Evolutionary conservation across 2,888 invertebrate species (phyloP).

Genomic region (Lepidocyrtinus sp.): DNA sequence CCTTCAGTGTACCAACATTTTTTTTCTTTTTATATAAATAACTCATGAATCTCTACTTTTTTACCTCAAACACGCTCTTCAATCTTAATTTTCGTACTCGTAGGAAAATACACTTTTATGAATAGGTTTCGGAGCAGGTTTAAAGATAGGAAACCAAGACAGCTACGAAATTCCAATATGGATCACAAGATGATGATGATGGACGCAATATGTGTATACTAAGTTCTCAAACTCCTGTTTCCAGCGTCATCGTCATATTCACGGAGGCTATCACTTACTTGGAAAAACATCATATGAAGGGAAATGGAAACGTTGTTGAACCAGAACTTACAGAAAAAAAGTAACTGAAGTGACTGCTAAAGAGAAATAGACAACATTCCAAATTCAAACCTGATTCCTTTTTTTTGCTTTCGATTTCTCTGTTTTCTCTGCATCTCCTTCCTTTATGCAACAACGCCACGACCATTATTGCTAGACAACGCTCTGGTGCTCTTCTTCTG

Average conservation of each 20-base stretch:
- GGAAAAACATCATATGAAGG: not conserved
- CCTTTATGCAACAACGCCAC: not conserved
- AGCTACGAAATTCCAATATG: not conserved
- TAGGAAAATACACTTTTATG: too few relatives aligned
- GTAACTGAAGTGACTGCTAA: not conserved
- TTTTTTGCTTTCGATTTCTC: not conserved
- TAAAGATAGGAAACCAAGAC: not conserved
- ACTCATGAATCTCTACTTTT: not conserved
- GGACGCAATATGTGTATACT: slow-evolving; percentile 17
- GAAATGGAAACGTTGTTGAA: not conserved
- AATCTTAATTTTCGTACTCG: too few relatives aligned
- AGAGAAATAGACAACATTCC: slow-evolving; percentile 40
- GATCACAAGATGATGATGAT: slow-evolving; percentile 11
- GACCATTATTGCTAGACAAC: not conserved
- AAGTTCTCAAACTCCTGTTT: slow-evolving; percentile 23
- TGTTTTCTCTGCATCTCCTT: not conserved
- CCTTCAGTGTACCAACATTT: not conserved
- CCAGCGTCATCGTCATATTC: slow-evolving; percentile 42
- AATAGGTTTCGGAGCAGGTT: not conserved
- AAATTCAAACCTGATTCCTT: slow-evolving; percentile 54
- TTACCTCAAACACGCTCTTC: not conserved
- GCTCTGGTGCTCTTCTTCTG: not conserved
- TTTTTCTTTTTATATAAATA: slow-evolving; percentile 8
- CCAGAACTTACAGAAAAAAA: slow-evolving; percentile 1
- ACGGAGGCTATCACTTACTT: not conserved